These are phyloP conservation scores for Aurelia sp. DNA, from an alignment of 30 jellyfish, hydroid and myxozoan species.

Conservation along the genomic window DNA sequence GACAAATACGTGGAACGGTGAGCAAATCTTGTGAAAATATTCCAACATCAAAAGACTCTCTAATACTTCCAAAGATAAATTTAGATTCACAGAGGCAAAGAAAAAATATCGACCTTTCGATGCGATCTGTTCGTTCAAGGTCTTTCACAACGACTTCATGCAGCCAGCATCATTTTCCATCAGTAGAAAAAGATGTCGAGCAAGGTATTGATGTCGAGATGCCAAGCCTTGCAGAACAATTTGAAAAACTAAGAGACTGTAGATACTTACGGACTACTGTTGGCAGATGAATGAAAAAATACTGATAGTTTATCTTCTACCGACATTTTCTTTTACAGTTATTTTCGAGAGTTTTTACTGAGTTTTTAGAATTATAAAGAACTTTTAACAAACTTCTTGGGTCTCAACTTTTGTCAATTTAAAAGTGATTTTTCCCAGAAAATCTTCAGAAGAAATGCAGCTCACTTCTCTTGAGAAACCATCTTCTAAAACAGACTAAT, in stretches of 20 bases:
- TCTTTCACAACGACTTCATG: slow-evolving; percentile 18
- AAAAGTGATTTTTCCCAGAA: too few relatives aligned
- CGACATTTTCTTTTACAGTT: too few relatives aligned
- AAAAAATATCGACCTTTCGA: not conserved
- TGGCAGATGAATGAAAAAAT: not conserved
- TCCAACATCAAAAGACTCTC: not conserved
- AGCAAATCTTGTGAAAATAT: slow-evolving; percentile 16
- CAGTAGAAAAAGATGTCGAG: not conserved
- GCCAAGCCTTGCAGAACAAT: slow-evolving; percentile 23
- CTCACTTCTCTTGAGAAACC: too few relatives aligned
- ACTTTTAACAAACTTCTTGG: too few relatives aligned
- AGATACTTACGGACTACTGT: slow-evolving; percentile 11
- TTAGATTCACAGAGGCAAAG: not conserved
- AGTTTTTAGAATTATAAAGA: too few relatives aligned
- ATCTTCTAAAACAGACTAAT: too few relatives aligned
- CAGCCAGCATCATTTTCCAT: not conserved
- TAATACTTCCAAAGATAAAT: slow-evolving; percentile 12
- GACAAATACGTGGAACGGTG: not conserved
- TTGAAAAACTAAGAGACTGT: slow-evolving; percentile 34
- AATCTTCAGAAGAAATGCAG: too few relatives aligned
- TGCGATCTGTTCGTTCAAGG: not conserved
- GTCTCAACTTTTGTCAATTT: too few relatives aligned
- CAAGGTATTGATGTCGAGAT: not conserved
- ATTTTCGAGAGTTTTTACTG: too few relatives aligned
- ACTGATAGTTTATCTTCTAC: too few relatives aligned